Evolutionary conservation across 2,888 invertebrate species (phyloP).

Genomic region (Zhengitettix transpicula): DNA sequence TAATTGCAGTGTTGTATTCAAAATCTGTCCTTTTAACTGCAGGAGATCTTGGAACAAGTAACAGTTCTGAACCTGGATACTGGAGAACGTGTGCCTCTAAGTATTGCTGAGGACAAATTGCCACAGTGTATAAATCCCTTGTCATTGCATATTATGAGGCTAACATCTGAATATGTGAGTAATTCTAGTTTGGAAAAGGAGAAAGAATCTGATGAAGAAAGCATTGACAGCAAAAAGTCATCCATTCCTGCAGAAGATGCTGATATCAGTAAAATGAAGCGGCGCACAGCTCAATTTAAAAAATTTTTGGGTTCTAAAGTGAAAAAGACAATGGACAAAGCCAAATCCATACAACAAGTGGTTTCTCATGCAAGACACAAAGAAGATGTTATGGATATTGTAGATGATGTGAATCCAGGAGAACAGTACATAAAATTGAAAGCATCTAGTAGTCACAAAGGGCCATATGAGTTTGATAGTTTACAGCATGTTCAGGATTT

Average conservation of each 20-base stretch:
- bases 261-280: conserved; percentile 30
- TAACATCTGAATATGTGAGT: conserved; percentile 80
- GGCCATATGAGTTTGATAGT: conserved; percentile 89
- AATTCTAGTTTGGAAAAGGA: conserved; percentile 43
- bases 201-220: conserved; percentile 63
- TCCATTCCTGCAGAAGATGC: conserved; percentile 33
- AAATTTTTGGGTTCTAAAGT: conserved; percentile 77
- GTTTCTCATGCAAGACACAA: conserved; percentile 67
- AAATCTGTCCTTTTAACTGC: conserved; percentile 8
- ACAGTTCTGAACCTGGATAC: conserved; percentile 39
- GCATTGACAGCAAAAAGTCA: conserved; percentile 45
- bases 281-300: conserved; percentile 39
- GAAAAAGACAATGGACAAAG: conserved; percentile 80
- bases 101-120: conserved; percentile 83
- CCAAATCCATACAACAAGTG: conserved; percentile 76
- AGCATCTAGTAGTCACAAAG: conserved; percentile 90
- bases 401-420: conserved; percentile 53
- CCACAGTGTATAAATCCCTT: conserved; percentile 87
- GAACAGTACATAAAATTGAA: conserved; percentile 73
- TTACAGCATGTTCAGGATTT: conserved; percentile 74
- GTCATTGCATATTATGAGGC: conserved; percentile 83
- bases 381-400: conserved; percentile 70
- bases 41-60: conserved; percentile 85
- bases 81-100: conserved; percentile 85
- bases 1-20: not conserved